A percentile compares a stretch with the other conserved stretches of the same genome.
phyloP scores from a whole-genome alignment of 2,113 vertebrate genomes.

The Rhabdornis inornatus region DNA sequence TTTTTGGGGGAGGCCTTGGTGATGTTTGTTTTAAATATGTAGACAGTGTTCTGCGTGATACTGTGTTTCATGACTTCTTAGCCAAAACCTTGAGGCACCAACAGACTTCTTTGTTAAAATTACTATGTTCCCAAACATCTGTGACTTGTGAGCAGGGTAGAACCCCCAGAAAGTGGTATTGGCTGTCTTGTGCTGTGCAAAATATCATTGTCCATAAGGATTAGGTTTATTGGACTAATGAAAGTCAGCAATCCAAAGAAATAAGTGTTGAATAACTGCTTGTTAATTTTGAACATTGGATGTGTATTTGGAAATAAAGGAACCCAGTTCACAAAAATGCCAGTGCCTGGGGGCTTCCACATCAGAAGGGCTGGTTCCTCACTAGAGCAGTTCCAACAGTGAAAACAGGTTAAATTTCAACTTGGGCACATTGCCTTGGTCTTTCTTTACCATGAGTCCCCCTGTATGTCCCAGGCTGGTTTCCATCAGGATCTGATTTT shows the following conservation, averaged over 20 bases:
- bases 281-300: not conserved
- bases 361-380: not conserved
- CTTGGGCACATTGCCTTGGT: not conserved
- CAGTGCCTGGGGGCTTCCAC: not conserved
- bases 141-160: not conserved
- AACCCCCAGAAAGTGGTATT: not conserved
- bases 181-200: not conserved
- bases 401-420: slow-evolving; percentile 1
- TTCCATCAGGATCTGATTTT: not conserved
- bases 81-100: not conserved
- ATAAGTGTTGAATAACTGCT: too few relatives aligned
- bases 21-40: not conserved
- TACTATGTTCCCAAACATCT: accelerated
- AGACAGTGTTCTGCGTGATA: not conserved
- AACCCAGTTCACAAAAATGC: not conserved
- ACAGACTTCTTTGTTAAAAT: not conserved
- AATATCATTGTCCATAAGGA: not conserved
- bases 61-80: not conserved
- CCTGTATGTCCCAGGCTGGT: not conserved
- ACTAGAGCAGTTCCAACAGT: accelerated
- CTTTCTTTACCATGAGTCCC: not conserved
- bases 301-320: not conserved
- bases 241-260: not conserved
- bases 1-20: not conserved
- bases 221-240: not conserved